Conservation (phyloP, 2,113 vertebrate genomes). For the Alosa alosa region DNA sequence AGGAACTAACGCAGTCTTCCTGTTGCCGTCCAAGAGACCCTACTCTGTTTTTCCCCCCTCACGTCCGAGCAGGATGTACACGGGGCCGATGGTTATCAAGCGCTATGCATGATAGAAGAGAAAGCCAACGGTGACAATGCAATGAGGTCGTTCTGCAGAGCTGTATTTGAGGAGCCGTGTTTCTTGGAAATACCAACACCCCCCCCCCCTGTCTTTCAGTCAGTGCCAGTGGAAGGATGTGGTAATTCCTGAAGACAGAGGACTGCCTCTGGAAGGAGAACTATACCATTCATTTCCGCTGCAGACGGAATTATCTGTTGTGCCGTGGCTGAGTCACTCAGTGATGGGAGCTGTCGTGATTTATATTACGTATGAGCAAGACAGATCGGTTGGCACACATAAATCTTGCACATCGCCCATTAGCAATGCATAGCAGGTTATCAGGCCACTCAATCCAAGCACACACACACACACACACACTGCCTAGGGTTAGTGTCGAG, state of each 20-base stretch:
- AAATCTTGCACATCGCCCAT: conserved; percentile 34
- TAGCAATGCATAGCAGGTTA: conserved; percentile 34
- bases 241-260: background rate
- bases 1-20: background rate
- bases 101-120: background rate
- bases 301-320: conserved; percentile 21
- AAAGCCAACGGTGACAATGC: background rate
- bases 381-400: conserved; percentile 41
- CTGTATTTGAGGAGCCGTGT: background rate
- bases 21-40: background rate
- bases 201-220: background rate
- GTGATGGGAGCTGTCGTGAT: conserved; percentile 12
- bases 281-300: conserved; percentile 1
- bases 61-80: background rate
- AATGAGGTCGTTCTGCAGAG: background rate
- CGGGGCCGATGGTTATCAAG: background rate
- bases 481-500: conserved; percentile 29
- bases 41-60: background rate
- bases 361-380: conserved; percentile 18
- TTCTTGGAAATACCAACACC: background rate
- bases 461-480: background rate
- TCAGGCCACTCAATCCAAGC: conserved; percentile 18
- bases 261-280: background rate
- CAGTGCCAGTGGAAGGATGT: background rate
- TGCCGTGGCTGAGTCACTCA: background rate